Conservation (phyloP, 1,140 invertebrate genomes). For the Cotesia chilonis region DNA sequence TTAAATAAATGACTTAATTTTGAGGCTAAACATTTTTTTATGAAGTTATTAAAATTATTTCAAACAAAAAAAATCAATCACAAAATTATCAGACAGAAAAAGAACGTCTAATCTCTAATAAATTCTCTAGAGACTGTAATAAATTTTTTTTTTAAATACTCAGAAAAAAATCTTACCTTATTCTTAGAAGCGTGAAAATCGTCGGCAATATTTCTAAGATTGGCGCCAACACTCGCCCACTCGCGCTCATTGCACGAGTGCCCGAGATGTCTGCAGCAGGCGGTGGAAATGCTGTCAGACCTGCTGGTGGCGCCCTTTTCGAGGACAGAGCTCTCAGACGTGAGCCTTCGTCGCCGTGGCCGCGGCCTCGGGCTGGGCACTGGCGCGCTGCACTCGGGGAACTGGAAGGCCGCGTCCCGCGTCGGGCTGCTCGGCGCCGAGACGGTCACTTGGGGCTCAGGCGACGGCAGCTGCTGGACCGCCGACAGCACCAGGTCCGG, state of each 20-base stretch:
- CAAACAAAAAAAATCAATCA: not conserved
- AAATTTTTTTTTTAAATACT: not conserved
- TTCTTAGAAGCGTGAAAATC: slow-evolving; percentile 63
- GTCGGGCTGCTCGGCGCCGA: slow-evolving; percentile 63
- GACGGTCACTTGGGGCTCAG: slow-evolving; percentile 59
- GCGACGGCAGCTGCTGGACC: slow-evolving; percentile 57
- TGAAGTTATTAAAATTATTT: no score
- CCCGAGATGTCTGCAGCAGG: slow-evolving; percentile 47
- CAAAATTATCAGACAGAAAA: not conserved
- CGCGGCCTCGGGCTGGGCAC: slow-evolving; percentile 61
- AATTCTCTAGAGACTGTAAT: not conserved
- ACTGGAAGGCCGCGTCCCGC: slow-evolving; percentile 62
- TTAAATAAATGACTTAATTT: no score
- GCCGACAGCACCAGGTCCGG: slow-evolving; percentile 61
- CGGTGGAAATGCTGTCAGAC: slow-evolving; percentile 41
- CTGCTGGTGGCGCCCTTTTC: slow-evolving; percentile 43
- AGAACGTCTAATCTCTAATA: not conserved
- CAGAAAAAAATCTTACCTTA: slow-evolving; percentile 52
- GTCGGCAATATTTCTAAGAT: slow-evolving; percentile 63
- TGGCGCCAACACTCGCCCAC: slow-evolving; percentile 60
- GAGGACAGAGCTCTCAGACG: slow-evolving; percentile 54
- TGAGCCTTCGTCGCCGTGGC: slow-evolving; percentile 59
- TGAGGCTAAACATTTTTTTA: no score
- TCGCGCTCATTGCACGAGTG: slow-evolving; percentile 53
- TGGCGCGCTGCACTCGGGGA: slow-evolving; percentile 60